phyloP scores from a whole-genome alignment of 2,888 invertebrate species.

The Drosophila testacea region DNA sequence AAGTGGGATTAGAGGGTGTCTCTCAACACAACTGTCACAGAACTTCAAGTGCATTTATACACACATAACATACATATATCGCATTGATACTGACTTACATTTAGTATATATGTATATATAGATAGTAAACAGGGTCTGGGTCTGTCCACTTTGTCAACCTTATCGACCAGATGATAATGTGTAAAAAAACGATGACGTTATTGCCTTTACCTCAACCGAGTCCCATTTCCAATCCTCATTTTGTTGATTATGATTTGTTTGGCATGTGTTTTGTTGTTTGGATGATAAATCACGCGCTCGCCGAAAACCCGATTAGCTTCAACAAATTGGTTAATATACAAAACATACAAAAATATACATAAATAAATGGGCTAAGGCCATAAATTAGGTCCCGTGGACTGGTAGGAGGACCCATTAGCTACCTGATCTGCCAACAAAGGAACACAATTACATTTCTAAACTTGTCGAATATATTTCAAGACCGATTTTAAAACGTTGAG shows the following conservation, averaged over 20 bases:
- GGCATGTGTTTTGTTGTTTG: constrained; percentile 33
- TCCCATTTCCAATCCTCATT: constrained; percentile 17
- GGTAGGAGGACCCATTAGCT: constrained; percentile 13
- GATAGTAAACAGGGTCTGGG: neutral
- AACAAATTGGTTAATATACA: constrained; percentile 53
- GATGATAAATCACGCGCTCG: constrained; percentile 59
- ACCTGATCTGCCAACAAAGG: neutral
- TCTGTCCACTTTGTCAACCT: constrained; percentile 33
- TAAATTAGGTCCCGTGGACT: constrained; percentile 17
- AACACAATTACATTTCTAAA: neutral
- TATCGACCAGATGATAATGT: constrained; percentile 43
- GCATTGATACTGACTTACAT: constrained; percentile 30
- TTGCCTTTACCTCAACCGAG: neutral
- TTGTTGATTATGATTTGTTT: constrained; percentile 33
- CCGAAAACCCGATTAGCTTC: constrained; percentile 47
- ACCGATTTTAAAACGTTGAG: neutral
- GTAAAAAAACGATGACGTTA: constrained; percentile 37
- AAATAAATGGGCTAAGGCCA: constrained; percentile 22
- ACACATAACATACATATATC: constrained; percentile 5
- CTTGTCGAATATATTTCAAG: neutral
- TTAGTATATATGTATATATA: neutral
- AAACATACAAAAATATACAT: neutral
- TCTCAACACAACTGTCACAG: constrained; percentile 26
- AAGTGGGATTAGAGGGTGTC: constrained; percentile 29
- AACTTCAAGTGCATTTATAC: constrained; percentile 49